Conservation (phyloP, 2,797 vertebrate species). For the Neosilurus mollespiculum region DNA sequence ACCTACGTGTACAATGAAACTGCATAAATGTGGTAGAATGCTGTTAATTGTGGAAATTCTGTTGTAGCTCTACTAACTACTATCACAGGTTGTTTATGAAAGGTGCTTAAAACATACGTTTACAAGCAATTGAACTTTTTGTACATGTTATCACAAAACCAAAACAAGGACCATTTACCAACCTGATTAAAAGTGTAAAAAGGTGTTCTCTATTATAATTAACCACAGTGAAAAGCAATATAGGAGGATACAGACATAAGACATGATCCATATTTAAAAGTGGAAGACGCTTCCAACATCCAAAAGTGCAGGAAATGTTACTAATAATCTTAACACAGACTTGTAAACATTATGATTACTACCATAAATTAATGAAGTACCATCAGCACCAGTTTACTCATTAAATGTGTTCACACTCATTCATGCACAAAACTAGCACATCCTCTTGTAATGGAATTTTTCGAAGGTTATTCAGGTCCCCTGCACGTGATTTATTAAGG, state of each 20-base stretch:
- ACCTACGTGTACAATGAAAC: too few relatives aligned
- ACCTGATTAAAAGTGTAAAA: too few relatives aligned
- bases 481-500: too few relatives aligned
- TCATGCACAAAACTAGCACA: not conserved
- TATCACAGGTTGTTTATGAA: too few relatives aligned
- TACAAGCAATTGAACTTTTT: too few relatives aligned
- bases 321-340: not conserved
- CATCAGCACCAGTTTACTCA: not conserved
- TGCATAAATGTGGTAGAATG: too few relatives aligned
- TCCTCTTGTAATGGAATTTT: not conserved
- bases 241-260: not conserved
- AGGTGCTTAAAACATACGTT: too few relatives aligned
- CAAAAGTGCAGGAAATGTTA: not conserved
- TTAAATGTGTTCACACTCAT: not conserved
- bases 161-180: not conserved
- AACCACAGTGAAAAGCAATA: not conserved
- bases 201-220: not conserved
- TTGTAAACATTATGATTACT: not conserved
- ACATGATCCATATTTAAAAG: not conserved
- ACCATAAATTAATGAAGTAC: not conserved
- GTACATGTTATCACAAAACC: not conserved
- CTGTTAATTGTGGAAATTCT: too few relatives aligned
- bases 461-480: not conserved
- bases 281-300: not conserved
- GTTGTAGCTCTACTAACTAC: too few relatives aligned